Percentiles rank a stretch among this genome's conserved stretches.
phyloP scores from a whole-genome alignment of 2,797 vertebrate species.

The Champsocephalus gunnari region DNA sequence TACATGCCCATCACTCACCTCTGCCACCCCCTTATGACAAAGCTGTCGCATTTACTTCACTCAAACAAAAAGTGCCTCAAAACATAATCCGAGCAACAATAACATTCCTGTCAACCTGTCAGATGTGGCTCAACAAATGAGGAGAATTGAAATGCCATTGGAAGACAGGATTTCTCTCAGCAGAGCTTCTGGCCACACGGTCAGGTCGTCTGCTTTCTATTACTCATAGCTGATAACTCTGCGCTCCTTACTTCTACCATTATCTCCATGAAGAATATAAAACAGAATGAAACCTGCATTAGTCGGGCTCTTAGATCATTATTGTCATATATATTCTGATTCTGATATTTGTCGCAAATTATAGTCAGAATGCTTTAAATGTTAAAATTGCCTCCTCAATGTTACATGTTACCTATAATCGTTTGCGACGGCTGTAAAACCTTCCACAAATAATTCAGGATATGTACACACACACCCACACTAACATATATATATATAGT shows the following conservation, averaged over 20 bases:
- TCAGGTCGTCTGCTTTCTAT: conserved; percentile 26
- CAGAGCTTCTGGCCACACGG: conserved; percentile 1
- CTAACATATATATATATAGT: conserved; percentile 29
- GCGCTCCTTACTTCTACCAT: background rate
- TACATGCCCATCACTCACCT: background rate
- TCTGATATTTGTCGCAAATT: conserved; percentile 45
- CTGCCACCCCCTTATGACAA: background rate
- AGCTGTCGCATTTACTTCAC: background rate
- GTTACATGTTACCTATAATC: conserved; percentile 15
- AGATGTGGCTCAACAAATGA: background rate
- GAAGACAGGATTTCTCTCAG: background rate
- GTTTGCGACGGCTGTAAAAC: conserved; percentile 11
- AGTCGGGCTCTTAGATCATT: conserved; percentile 23
- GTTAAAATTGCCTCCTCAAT: conserved; percentile 10
- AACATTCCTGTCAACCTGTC: background rate
- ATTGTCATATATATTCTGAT: background rate
- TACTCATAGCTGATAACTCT: conserved; percentile 20
- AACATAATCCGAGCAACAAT: background rate
- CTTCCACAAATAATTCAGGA: conserved; percentile 10
- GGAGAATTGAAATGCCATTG: background rate
- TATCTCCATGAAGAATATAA: conserved; percentile 40
- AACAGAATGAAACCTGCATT: conserved; percentile 30
- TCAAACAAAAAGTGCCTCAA: background rate
- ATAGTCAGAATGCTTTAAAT: conserved; percentile 2
- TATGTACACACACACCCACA: conserved; percentile 31